These are phyloP conservation scores for Metridium senile DNA, from an alignment of 92 coral and sea anemone genomes.

Conservation along the genomic window DNA sequence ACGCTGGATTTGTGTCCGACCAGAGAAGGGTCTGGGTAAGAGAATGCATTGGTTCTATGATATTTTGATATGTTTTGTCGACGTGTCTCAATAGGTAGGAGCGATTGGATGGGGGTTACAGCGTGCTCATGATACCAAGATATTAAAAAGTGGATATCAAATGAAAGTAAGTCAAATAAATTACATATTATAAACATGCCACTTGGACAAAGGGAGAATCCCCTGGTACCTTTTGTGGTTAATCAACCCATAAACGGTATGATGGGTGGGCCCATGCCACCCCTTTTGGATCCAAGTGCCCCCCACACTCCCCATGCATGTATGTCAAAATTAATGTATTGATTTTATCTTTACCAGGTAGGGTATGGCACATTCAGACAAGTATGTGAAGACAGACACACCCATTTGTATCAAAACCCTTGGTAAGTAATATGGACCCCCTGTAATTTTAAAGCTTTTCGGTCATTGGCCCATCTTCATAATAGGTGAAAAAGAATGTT, in stretches of 20 bases:
- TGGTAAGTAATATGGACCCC: conserved; percentile 56
- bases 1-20: no score
- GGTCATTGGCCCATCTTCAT: no score
- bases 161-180: conserved; percentile 68
- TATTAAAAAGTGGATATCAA: conserved; percentile 88
- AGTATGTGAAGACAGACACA: conserved; percentile 92
- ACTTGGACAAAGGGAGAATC: no score
- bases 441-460: neutral
- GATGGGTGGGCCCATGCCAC: no score
- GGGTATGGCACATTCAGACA: conserved; percentile 76
- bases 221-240: no score
- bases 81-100: conserved; percentile 52
- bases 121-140: conserved; percentile 56
- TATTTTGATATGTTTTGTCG: neutral
- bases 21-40: no score
- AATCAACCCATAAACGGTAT: no score
- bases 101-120: conserved; percentile 97
- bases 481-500: no score
- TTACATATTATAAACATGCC: neutral
- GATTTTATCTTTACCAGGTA: conserved; percentile 51
- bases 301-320: neutral
- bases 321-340: neutral
- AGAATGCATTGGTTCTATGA: neutral
- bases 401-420: conserved; percentile 97
- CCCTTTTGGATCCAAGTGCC: no score